Conservation (phyloP, 2,797 vertebrate genomes). For the Sebastes itinus region DNA sequence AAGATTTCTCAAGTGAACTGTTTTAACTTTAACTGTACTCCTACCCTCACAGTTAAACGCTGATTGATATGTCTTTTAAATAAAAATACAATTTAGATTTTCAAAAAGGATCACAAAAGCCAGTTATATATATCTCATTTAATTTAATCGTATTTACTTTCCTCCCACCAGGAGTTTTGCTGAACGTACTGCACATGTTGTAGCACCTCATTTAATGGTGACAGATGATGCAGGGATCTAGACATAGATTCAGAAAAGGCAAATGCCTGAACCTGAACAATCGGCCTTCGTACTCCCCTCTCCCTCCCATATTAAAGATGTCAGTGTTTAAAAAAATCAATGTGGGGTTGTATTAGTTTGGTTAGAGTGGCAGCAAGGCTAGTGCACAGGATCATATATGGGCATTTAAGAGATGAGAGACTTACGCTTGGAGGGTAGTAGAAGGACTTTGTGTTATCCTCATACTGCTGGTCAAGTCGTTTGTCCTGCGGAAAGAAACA, state of each 20-base stretch:
- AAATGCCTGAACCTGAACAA: background rate
- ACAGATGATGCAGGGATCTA: background rate
- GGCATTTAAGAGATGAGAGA: conserved; percentile 44
- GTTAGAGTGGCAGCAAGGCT: conserved; percentile 59
- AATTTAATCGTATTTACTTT: background rate
- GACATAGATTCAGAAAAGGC: background rate
- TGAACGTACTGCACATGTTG: background rate
- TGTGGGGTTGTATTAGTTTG: conserved; percentile 43
- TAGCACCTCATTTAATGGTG: background rate
- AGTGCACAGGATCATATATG: background rate
- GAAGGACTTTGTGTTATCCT: conserved; percentile 88
- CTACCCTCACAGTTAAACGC: background rate
- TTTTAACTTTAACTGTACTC: background rate
- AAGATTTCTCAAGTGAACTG: background rate
- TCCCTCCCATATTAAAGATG: conserved; percentile 17
- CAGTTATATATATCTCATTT: background rate
- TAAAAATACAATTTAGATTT: background rate
- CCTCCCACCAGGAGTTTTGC: background rate
- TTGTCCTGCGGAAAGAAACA: conserved; percentile 87
- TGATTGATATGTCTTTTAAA: background rate
- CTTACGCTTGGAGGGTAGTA: conserved; percentile 90
- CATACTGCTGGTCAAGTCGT: conserved; percentile 93
- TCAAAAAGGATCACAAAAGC: background rate
- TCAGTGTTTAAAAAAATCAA: conserved; percentile 23
- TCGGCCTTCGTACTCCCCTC: background rate